phyloP scores from a whole-genome alignment of 2,797 vertebrate species.

The Mionectes olivaceus region DNA sequence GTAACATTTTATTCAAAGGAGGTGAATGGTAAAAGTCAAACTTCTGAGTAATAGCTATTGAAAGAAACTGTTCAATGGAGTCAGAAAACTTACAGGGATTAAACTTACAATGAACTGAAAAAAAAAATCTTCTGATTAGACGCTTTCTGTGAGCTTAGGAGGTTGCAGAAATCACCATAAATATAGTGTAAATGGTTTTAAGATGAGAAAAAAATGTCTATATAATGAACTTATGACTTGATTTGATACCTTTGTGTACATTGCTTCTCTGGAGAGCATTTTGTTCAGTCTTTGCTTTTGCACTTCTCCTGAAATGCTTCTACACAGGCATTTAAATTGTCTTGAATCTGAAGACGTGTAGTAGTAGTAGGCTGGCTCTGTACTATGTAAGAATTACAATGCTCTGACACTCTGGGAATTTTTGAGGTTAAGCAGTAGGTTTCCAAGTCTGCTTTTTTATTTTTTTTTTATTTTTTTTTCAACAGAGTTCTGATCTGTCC shows the following conservation, averaged over 20 bases:
- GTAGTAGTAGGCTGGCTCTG: background rate
- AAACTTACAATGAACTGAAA: background rate
- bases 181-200: background rate
- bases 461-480: background rate
- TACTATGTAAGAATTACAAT: background rate
- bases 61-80: background rate
- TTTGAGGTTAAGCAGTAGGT: background rate
- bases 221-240: background rate
- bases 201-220: background rate
- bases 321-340: background rate
- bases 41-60: background rate
- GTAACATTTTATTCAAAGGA: background rate
- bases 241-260: background rate
- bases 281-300: background rate
- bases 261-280: background rate
- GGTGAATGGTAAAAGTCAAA: background rate
- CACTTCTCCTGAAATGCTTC: background rate
- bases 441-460: background rate
- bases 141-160: background rate
- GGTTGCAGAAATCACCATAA: background rate
- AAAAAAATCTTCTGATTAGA: accelerated
- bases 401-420: background rate
- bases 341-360: background rate
- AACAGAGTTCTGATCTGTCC: background rate
- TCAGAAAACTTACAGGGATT: background rate